These are phyloP conservation scores for Pollenia labialis DNA, from an alignment of 2,888 invertebrate species.

Conservation along the genomic window DNA sequence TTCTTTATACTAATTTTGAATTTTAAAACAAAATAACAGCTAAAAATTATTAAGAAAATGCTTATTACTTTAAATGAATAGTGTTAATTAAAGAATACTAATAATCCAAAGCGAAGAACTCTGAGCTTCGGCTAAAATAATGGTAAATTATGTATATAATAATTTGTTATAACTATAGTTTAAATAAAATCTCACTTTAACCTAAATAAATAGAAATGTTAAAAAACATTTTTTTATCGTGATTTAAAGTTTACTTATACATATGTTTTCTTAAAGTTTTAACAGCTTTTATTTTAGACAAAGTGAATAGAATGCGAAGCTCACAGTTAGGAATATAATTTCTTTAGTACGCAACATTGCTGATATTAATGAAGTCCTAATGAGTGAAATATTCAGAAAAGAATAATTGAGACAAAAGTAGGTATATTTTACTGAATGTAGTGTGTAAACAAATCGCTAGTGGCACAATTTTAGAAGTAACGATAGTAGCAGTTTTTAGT, in stretches of 20 bases:
- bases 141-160: neutral
- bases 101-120: conserved; percentile 24
- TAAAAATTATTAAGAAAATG: neutral
- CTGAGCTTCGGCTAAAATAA: conserved; percentile 8
- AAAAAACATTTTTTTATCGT: neutral
- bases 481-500: too few species aligned
- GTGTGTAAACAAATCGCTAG: too few species aligned
- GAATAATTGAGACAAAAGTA: too few species aligned
- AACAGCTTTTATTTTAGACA: neutral
- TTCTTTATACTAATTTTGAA: neutral
- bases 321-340: neutral
- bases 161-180: neutral
- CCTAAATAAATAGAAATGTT: neutral
- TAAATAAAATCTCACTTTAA: neutral
- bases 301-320: too few species aligned
- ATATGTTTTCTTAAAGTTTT: neutral
- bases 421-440: too few species aligned
- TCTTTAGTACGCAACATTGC: neutral
- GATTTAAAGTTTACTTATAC: neutral
- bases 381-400: too few species aligned
- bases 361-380: too few species aligned
- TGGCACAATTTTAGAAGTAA: too few species aligned
- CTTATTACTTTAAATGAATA: conserved; percentile 11
- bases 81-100: conserved; percentile 45
- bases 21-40: neutral